Evolutionary conservation across 2,113 vertebrate genomes (phyloP).

Genomic region (Eira barbara): DNA sequence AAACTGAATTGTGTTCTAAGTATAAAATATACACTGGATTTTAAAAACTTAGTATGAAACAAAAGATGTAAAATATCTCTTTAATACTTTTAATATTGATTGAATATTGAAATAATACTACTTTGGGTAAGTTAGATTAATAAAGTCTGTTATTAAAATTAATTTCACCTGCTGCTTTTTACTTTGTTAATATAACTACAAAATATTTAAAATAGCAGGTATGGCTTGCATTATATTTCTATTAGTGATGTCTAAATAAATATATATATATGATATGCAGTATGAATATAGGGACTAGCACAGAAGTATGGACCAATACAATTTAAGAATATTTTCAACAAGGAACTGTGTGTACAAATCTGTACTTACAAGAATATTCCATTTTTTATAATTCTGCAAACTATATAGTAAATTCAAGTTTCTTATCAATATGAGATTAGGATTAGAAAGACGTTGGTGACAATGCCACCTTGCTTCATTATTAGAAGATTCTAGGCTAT

Average conservation of each 20-base stretch:
- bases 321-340: neutral
- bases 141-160: neutral
- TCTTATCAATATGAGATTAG: neutral
- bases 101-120: neutral
- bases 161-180: neutral
- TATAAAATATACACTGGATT: neutral
- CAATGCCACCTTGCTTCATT: neutral
- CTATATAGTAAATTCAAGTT: neutral
- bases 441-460: neutral
- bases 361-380: neutral
- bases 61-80: neutral
- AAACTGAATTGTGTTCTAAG: neutral
- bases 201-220: neutral
- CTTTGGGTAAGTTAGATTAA: neutral
- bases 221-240: neutral
- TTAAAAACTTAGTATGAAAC: neutral
- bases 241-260: neutral
- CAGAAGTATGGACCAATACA: neutral
- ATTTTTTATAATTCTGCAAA: neutral
- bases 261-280: neutral
- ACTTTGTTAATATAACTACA: neutral
- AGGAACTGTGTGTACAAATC: neutral
- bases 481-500: neutral
- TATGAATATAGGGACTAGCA: neutral
- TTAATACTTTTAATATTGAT: neutral